Evolutionary conservation across 37 sponge, comb jelly and placozoan genomes (phyloP).

Genomic region (Haliclona indistincta): DNA sequence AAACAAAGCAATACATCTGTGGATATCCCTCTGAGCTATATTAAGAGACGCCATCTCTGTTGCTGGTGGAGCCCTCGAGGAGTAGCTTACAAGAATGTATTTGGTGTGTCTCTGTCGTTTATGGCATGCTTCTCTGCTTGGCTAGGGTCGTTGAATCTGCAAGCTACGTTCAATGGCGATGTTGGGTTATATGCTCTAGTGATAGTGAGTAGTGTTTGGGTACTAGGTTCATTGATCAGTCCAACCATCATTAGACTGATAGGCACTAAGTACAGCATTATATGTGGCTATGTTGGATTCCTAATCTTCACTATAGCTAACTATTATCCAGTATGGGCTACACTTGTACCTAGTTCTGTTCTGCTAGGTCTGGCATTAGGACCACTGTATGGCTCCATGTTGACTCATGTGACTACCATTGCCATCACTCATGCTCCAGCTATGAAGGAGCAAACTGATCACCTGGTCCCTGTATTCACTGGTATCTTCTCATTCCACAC

Average conservation of each 20-base stretch:
- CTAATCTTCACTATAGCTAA: slow-evolving; percentile 29
- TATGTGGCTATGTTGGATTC: neutral
- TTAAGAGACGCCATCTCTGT: no score
- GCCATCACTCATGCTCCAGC: slow-evolving; percentile 28
- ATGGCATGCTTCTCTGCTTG: neutral
- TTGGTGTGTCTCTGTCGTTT: neutral
- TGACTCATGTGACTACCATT: slow-evolving; percentile 22
- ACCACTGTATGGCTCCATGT: slow-evolving; percentile 50
- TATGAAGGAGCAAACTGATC: neutral
- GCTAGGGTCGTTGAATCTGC: slow-evolving; percentile 24
- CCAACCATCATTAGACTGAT: neutral
- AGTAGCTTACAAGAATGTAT: slow-evolving; percentile 14
- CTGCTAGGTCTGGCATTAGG: slow-evolving; percentile 59
- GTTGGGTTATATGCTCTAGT: slow-evolving; percentile 19
- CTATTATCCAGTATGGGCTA: slow-evolving; percentile 73
- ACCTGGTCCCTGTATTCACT: slow-evolving; percentile 23
- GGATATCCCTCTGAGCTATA: no score
- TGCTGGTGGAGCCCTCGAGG: neutral
- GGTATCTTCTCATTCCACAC: slow-evolving; percentile 36
- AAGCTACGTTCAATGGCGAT: slow-evolving; percentile 20
- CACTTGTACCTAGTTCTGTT: slow-evolving; percentile 62
- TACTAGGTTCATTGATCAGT: neutral
- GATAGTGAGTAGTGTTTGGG: no score
- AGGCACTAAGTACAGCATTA: slow-evolving; percentile 19
- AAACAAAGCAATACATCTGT: no score